Evolutionary conservation across 2,888 invertebrate genomes (phyloP), one percentile per base, ranked within the genome.

Genomic region (Scaeva pyrastri): DNA sequence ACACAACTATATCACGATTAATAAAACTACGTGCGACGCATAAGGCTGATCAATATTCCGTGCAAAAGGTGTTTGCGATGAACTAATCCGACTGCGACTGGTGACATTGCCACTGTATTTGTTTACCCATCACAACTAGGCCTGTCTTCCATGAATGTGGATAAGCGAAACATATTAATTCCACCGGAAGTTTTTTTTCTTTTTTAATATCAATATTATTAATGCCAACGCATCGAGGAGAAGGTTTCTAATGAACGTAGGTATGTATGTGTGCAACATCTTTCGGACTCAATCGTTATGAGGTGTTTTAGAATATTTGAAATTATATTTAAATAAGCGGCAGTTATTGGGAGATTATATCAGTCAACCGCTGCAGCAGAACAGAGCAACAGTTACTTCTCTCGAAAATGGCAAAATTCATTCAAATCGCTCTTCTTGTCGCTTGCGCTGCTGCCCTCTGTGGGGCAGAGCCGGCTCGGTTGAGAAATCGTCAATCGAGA

Each of bases 21-120:
- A 11, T 68, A n/a, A 14, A 10, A 23, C 23, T 85, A 85, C 85
- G 85, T 85, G 85, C 72, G 11, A 16, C 21, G 85, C 80, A 85
- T 85, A 73, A 80, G 85, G 80, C 73, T 80, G 76, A 72, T 72
- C 84, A 75, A 72, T 76, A 72, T 80, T 80, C 68, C 55, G n/a
- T 14, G n/a, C 80, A 55, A 66, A 84, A 75, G 58, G 36, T 36
- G 66, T 58, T 68, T 56, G 31, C 84, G 72, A 60, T 80, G 80
- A 84, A 75, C 79, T 75, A 79, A 80, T 80, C 36, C 71, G 50
- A 41, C 19, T 39, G 19, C n/a, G n/a, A n/a, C n/a, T 10, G 14
- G 10, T 80, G 78, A 36, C 83, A 83, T 62, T 74, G 62, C 62
- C 48, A 11, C 14, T n/a, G 45, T 7, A 31, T 31, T 52, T 52